Conservation (phyloP, 2,113 vertebrate genomes). For the Leuciscus idus region DNA sequence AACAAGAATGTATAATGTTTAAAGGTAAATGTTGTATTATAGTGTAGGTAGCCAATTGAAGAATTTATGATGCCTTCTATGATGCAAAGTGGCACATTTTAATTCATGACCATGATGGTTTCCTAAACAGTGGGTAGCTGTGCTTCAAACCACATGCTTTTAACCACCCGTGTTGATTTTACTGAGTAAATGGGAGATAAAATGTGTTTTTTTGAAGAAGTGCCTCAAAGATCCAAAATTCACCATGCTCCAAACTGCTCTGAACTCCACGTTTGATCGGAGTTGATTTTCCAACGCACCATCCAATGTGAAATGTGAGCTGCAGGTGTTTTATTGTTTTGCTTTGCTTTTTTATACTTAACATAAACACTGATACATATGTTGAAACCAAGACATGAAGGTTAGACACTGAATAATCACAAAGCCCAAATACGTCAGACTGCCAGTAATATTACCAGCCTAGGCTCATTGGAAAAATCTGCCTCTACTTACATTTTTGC, state of each 20-base stretch:
- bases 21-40: conserved; percentile 78
- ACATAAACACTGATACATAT: conserved; percentile 5
- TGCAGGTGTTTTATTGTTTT: neutral
- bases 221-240: conserved; percentile 79
- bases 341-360: neutral
- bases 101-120: conserved; percentile 59
- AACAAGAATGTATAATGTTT: conserved; percentile 83
- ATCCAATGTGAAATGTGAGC: conserved; percentile 3
- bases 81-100: conserved; percentile 79
- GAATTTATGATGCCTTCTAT: conserved; percentile 85
- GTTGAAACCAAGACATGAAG: conserved; percentile 1
- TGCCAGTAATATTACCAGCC: neutral
- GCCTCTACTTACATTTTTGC: neutral
- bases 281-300: conserved; percentile 24
- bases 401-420: neutral
- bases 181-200: conserved; percentile 47
- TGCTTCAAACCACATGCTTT: conserved; percentile 64
- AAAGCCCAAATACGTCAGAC: neutral
- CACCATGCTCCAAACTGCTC: conserved; percentile 68
- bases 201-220: conserved; percentile 75
- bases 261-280: conserved; percentile 46
- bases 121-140: conserved; percentile 45
- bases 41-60: conserved; percentile 73
- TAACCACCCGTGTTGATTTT: conserved; percentile 66
- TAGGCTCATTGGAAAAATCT: neutral